Evolutionary conservation across 2,797 vertebrate species (phyloP), one percentile per base, ranked within the genome.

Genomic region (Lateolabrax maculatus): DNA sequence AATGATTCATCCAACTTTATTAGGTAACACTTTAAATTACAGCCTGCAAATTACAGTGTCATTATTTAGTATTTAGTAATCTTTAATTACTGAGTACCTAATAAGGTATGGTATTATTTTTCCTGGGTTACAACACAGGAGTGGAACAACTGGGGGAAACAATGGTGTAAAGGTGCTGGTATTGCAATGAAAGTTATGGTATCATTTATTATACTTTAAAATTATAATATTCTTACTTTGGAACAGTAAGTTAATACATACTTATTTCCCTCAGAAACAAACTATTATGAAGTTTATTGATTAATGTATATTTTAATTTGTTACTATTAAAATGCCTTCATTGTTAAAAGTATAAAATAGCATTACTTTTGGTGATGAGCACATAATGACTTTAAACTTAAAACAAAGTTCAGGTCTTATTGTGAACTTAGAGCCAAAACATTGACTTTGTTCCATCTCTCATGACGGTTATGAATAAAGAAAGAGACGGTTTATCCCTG

Each of bases 381-480:
- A 11, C n/a, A 29, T 8, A 6, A 4, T 34, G 27, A 43, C 9
- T 29, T 51, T 16, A 10, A 37, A 52, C 43, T 70, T 52, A 52
- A 70, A 31, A 21, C 48, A 60, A 60, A 58, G 34, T 31, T 46
- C 52, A 64, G 19, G 27, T 31, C 66, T 52, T 43, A 21, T 29
- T 66, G 44, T 0, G 7, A 31, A 31, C 44, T 39, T 3, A 37
- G 25, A 49, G 57, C 31, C 64, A 74, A 80, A 64, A 58, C 37
- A 63, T 36, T 36, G 34, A 71, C 51, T 41, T 41, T 53, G 46
- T 62, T 48, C 67, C 62, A 46, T 37, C 18, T 73, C 27, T 61
- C 23, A 29, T 37, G 58, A 15, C 53, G 66, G 34, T 66, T 72
- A 65, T 75, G 52, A 72, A 63, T 65, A 80, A 71, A 57, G n/a